phyloP scores from a whole-genome alignment of 2,797 vertebrate species.

The Rhadinocentrus ornatus region DNA sequence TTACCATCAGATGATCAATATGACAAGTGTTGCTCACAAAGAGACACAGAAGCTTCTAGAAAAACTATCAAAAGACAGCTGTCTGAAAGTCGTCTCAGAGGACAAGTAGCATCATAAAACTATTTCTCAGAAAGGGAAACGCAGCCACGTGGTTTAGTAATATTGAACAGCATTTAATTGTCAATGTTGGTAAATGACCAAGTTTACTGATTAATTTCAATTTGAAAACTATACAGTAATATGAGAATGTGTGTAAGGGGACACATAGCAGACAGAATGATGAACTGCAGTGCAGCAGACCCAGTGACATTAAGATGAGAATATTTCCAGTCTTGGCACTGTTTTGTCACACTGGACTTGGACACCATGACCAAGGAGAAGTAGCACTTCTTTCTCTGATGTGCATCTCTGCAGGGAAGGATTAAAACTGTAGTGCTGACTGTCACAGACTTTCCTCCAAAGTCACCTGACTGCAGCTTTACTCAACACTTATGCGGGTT shows the following conservation, averaged over 20 bases:
- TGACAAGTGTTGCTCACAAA: not conserved
- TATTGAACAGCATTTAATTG: not conserved
- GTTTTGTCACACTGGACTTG: not conserved
- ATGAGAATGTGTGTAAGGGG: not conserved
- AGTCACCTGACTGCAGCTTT: not conserved
- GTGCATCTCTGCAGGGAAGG: slow-evolving; percentile 9
- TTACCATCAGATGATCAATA: not conserved
- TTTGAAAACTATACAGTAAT: not conserved
- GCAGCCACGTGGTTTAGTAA: not conserved
- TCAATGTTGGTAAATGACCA: not conserved
- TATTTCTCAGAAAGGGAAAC: not conserved
- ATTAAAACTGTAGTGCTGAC: not conserved
- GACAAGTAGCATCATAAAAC: not conserved
- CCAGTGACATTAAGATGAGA: not conserved
- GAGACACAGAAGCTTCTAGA: not conserved
- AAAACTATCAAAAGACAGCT: not conserved
- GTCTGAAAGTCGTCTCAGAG: not conserved
- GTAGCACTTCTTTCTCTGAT: not conserved
- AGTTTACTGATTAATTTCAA: not conserved
- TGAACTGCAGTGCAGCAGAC: not conserved
- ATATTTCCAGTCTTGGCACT: not conserved
- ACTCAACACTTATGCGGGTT: not conserved
- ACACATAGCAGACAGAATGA: not conserved
- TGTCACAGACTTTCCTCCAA: not conserved
- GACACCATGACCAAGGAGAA: not conserved